Percentiles rank a stretch among this genome's conserved stretches.
These are phyloP conservation scores for Myotis lucifugus DNA, from an alignment of 2,113 vertebrate species.

Conservation along the genomic window DNA sequence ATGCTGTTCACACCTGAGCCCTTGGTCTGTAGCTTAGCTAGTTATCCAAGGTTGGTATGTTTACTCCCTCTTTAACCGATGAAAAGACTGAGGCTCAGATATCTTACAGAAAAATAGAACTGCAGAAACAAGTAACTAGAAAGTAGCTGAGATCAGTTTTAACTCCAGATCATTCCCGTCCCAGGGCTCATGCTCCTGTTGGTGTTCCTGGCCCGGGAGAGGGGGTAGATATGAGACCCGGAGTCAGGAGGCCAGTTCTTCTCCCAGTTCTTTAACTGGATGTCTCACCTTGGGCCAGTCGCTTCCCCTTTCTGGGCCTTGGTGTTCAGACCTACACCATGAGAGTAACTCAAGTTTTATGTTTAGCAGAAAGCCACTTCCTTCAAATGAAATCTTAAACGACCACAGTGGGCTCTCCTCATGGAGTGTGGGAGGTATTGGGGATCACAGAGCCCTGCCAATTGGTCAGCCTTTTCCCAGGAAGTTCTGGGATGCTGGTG, in stretches of 20 bases:
- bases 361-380: background rate
- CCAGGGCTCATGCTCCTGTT: background rate
- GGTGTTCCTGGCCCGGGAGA: background rate
- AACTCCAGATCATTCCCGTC: background rate
- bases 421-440: background rate
- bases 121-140: background rate
- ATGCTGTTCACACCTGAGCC: background rate
- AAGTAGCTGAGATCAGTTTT: background rate
- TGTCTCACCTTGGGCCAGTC: background rate
- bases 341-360: background rate
- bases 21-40: background rate
- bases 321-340: background rate
- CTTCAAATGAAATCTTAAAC: background rate
- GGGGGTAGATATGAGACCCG: fast-evolving
- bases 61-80: background rate
- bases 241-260: background rate
- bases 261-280: background rate
- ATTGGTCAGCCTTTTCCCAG: background rate
- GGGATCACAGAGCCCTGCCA: too few relatives aligned
- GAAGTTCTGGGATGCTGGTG: background rate
- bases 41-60: background rate
- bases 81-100: background rate
- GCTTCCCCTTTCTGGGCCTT: background rate
- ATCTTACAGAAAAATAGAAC: background rate
- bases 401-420: background rate